Conservation (phyloP, 2,797 vertebrate genomes). For the Onychomys leucogaster region DNA sequence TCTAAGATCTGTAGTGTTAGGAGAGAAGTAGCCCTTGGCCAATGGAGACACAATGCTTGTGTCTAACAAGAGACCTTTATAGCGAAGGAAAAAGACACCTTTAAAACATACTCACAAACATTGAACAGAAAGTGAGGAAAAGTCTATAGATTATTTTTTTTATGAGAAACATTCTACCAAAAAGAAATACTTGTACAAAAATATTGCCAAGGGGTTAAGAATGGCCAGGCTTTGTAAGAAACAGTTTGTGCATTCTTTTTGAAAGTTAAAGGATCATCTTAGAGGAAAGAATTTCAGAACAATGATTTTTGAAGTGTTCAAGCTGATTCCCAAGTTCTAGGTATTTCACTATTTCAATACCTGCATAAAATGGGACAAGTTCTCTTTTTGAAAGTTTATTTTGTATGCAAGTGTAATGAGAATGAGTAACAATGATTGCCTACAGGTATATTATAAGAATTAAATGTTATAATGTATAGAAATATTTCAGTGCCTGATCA, state of each 20-base stretch:
- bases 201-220: not conserved
- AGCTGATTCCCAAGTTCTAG: not conserved
- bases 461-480: conserved; percentile 15
- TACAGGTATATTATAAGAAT: not conserved
- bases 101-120: not conserved
- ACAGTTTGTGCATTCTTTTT: not conserved
- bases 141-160: not conserved
- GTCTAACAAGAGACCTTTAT: not conserved
- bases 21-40: not conserved
- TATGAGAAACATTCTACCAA: conserved; percentile 40
- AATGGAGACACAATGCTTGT: not conserved
- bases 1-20: not conserved
- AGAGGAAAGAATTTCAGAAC: conserved; percentile 19
- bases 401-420: not conserved
- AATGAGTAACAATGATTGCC: not conserved
- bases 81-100: not conserved
- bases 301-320: conserved; percentile 12
- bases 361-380: not conserved
- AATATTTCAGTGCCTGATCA: conserved; percentile 16
- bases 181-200: conserved; percentile 43
- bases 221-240: conserved; percentile 32
- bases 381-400: conserved; percentile 7
- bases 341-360: not conserved
- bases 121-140: conserved; percentile 38
- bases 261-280: conserved; percentile 38